A percentile compares a stretch with the other conserved stretches of the same genome.
Conservation (phyloP, 2,797 vertebrate species). For the Schizopygopsis pylzovi region DNA sequence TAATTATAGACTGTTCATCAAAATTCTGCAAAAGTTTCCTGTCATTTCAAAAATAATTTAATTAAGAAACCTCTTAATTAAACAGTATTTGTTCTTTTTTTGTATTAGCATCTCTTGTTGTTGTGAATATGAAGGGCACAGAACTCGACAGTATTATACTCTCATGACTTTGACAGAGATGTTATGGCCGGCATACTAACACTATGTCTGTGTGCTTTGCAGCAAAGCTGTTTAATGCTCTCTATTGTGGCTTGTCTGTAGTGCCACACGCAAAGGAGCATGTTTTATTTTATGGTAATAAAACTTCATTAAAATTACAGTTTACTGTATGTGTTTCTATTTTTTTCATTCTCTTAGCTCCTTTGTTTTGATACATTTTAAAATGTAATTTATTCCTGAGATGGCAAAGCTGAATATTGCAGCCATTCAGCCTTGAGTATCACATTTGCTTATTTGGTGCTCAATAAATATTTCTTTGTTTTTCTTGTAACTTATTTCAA, state of each 20-base stretch:
- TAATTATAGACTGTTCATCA: neutral
- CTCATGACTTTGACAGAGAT: conserved; percentile 51
- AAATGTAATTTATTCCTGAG: neutral
- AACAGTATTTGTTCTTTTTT: conserved; percentile 35
- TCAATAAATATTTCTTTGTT: neutral
- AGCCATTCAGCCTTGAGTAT: neutral
- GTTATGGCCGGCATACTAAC: conserved; percentile 62
- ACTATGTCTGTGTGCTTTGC: conserved; percentile 70
- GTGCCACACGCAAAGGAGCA: conserved; percentile 51
- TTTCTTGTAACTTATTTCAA: too few species aligned
- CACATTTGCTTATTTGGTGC: neutral
- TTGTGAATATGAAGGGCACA: conserved; percentile 33
- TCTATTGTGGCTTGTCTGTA: conserved; percentile 52
- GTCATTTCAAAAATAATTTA: neutral
- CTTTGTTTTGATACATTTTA: neutral
- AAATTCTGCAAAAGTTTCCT: neutral
- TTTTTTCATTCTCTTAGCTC: neutral
- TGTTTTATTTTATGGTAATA: conserved; percentile 55
- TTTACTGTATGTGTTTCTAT: neutral
- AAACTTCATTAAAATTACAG: conserved; percentile 53
- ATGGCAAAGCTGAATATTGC: neutral
- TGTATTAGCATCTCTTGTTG: conserved; percentile 48
- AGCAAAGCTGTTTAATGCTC: conserved; percentile 70
- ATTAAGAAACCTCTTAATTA: conserved; percentile 13
- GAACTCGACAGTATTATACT: conserved; percentile 34